Evolutionary conservation across 1,140 invertebrate species (phyloP), one percentile per base, ranked within the genome.

Genomic region (Gonioctena quinquepunctata): DNA sequence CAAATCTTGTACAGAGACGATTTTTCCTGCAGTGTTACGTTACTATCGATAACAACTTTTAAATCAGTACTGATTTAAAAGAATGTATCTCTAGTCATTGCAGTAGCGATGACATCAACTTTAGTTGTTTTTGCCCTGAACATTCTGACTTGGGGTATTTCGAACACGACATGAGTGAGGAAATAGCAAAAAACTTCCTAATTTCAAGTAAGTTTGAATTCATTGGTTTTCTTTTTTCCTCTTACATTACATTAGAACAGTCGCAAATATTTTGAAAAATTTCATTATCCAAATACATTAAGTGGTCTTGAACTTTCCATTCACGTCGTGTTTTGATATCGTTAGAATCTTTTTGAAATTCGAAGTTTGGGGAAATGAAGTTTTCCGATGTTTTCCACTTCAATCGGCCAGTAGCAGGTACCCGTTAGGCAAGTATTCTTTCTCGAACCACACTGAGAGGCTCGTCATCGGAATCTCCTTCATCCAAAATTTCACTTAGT

Each of bases 131-230:
- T 62, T 1, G 67, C 67, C 67, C 67, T 48, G 22, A 2, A 54
- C 64, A 70, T 72, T 74, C 54, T 52, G 8, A 72, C 68, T 28
- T 69, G 23, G 26, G 62, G 70, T 52, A 57, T 69, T 75, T 66
- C 48, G 72, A 56, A 42, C 70, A 72, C 13, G 70, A 75, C 67
- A 73, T 73, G 1, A 72, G 60, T 50, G 59, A 26, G 11, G 57
- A 62, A 21, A 72, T 66, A 7, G 48, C 67, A 52, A 75, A 26
- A 70, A 72, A 72, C 16, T 74, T 66, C 56, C 61, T 70, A 61
- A 69, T 27, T 64, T 72, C 66, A 25, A 22, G 33, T 60, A 66
- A 22, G 48, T 61, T 69, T 33, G 70, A 64, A 59, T 70, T 69
- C 26, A 73, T 25, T 60, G 71, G 49, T 65, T 61, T 66, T 52